Evolutionary conservation across 2,797 vertebrate species (phyloP), one percentile per base, ranked within the genome.

Genomic region (Buphagus erythrorhynchus): DNA sequence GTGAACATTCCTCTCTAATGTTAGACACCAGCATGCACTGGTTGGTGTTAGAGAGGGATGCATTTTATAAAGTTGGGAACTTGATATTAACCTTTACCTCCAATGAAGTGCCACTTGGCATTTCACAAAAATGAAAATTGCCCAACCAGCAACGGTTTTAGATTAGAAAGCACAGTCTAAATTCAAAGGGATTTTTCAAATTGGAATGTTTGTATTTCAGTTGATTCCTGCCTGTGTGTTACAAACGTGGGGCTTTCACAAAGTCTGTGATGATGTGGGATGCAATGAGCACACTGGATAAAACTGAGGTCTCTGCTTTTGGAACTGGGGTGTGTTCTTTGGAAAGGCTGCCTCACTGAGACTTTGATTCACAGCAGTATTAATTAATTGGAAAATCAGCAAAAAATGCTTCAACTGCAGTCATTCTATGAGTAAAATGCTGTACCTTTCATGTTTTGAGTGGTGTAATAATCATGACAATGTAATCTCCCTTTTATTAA

Each of bases 71-170:
- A 97, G 93, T 95, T 96, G 59, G 86, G 89, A 92, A 96, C 83
- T 97, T 97, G 76, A 69, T 61, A 68, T 97, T 97, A 97, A 97
- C 93, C 96, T 98, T 97, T 97, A 91, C 57, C 93, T 94, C 94
- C 97, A 97, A 94, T 94, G 91, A 98, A 97, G 88, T 92, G 96
- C 97, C 86, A 26, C 94, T 97, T 97, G 89, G 95, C 87, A 71
- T 91, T 95, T 96, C 65, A 68, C 83, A 90, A 61, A 97, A 96
- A 94, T 93, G 76, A 94, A 96, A 97, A 97, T 58, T 94, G 90
- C 89, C 93, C 95, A 97, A 31, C 49, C 88, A 95, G 92, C 83
- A 90, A 42, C 86, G 88, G 84, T 96, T 96, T 86, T 71, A 87
- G 95, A 93, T 97, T 81, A 96, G 91, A 96, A 96, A 98, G 93